Conservation (phyloP, 2,888 invertebrate genomes). For the Fissipunctia ypsillon region DNA sequence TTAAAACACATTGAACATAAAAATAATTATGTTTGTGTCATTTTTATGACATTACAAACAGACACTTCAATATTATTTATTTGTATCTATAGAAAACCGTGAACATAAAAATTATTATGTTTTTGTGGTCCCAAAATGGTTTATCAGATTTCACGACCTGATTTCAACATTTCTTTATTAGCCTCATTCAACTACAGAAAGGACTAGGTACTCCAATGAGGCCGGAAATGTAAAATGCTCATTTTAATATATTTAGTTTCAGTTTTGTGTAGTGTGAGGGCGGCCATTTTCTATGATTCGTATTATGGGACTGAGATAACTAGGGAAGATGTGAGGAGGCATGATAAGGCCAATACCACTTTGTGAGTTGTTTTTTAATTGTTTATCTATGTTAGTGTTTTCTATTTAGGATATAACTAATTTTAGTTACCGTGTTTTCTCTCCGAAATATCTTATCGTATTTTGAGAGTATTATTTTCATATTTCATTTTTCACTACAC, state of each 20-base stretch:
- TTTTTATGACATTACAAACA: too few species aligned
- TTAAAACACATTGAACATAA: too few species aligned
- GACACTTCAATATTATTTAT: too few species aligned
- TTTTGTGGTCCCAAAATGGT: too few species aligned
- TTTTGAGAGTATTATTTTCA: neutral
- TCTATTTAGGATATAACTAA: neutral
- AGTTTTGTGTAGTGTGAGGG: slow-evolving; percentile 54
- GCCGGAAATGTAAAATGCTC: slow-evolving; percentile 62
- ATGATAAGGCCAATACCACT: slow-evolving; percentile 75
- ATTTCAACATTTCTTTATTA: too few species aligned
- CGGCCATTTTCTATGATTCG: slow-evolving; percentile 73
- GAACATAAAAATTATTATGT: too few species aligned
- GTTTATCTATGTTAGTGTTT: neutral
- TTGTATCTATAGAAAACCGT: too few species aligned
- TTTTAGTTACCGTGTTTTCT: neutral
- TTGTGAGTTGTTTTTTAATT: slow-evolving; percentile 74
- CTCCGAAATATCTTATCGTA: too few species aligned
- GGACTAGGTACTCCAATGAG: slow-evolving; percentile 23
- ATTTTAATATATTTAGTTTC: slow-evolving; percentile 58
- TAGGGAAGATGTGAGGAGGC: slow-evolving; percentile 71
- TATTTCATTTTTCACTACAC: too few species aligned
- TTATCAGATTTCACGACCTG: too few species aligned
- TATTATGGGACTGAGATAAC: slow-evolving; percentile 73
- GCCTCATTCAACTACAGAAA: too few species aligned
- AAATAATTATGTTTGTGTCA: too few species aligned